Evolutionary conservation across 1,140 invertebrate species (phyloP).

Genomic region (Chionoecetes opilio): DNA sequence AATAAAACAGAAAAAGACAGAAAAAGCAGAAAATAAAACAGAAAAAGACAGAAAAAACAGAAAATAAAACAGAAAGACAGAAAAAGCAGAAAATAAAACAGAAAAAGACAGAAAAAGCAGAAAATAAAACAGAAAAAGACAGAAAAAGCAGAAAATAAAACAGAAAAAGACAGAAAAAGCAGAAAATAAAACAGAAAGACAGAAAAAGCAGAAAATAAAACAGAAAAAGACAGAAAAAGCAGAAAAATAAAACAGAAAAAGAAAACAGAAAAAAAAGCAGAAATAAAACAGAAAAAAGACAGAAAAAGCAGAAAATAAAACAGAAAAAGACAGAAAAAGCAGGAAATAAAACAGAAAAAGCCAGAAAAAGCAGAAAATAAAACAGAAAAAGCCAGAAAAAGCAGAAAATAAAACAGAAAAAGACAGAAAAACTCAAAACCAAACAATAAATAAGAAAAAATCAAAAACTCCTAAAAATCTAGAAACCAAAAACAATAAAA

Average conservation of each 20-base stretch:
- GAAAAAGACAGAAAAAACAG: slow-evolving; percentile 15
- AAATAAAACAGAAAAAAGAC: too few species aligned
- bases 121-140: neutral
- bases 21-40: neutral
- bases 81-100: too few species aligned
- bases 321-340: neutral
- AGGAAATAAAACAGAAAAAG: neutral
- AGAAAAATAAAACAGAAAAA: neutral
- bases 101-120: neutral
- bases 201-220: neutral
- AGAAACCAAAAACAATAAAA: too few species aligned
- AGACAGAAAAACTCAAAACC: neutral
- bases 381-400: neutral
- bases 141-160: neutral
- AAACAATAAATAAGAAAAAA: too few species aligned
- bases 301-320: neutral
- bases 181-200: neutral
- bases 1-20: neutral
- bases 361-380: slow-evolving; percentile 33
- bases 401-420: neutral
- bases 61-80: neutral
- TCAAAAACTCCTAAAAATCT: too few species aligned
- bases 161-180: slow-evolving; percentile 38
- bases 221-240: slow-evolving; percentile 34
- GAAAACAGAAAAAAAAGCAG: too few species aligned